Evolutionary conservation across 2,113 vertebrate genomes (phyloP).

Genomic region (Plecturocebus donacophilus): DNA sequence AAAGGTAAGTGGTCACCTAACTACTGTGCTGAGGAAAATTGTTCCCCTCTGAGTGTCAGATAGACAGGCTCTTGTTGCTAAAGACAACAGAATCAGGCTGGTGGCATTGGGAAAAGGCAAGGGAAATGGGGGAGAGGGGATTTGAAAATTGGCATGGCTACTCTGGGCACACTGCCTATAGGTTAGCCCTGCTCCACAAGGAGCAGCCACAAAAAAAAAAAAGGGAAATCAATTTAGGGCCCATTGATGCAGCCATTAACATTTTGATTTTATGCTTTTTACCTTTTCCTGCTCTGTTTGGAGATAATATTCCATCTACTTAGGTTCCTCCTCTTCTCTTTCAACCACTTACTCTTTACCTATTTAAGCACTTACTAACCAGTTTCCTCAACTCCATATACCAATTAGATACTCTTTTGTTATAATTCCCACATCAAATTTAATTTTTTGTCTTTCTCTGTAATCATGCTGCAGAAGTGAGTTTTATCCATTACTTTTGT

Average conservation of each 20-base stretch:
- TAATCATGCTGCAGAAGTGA: not conserved
- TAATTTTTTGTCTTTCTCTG: not conserved
- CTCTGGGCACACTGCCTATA: too few relatives aligned
- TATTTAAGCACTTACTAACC: not conserved
- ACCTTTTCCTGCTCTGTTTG: not conserved
- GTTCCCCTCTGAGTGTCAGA: not conserved
- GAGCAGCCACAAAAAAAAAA: too few relatives aligned
- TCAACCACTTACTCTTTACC: not conserved
- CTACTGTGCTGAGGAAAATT: not conserved
- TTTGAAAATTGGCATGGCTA: not conserved
- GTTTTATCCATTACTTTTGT: not conserved
- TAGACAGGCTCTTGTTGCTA: not conserved
- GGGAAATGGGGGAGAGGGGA: too few relatives aligned
- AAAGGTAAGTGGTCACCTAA: conserved; percentile 88
- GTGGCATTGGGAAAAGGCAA: not conserved
- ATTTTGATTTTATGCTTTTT: not conserved
- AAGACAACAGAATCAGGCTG: not conserved
- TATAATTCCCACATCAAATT: not conserved
- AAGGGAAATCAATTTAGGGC: not conserved
- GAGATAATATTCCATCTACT: not conserved
- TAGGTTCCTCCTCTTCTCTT: not conserved
- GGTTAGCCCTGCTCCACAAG: too few relatives aligned
- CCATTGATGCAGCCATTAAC: not conserved
- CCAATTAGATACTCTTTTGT: not conserved
- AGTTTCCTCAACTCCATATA: not conserved